Conservation (phyloP, 2,888 invertebrate genomes). For the Coelinius sp. region DNA sequence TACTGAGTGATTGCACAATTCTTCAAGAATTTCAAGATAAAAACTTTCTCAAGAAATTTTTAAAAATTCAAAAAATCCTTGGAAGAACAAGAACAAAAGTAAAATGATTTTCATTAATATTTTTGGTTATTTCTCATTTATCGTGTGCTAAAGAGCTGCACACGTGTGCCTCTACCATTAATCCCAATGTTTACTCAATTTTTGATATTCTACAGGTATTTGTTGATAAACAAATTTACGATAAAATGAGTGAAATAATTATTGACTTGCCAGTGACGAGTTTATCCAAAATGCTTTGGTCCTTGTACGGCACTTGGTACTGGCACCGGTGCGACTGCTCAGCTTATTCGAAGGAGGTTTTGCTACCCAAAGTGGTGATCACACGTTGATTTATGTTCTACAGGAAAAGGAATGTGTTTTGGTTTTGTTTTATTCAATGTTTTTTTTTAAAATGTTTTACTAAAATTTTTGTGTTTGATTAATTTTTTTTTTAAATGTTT, state of each 20-base stretch:
- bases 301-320: conserved; percentile 37
- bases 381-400: not conserved
- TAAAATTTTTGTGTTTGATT: not conserved
- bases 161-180: too few relatives aligned
- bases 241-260: conserved; percentile 12
- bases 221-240: not conserved
- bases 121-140: too few relatives aligned
- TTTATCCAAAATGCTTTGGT: conserved; percentile 41
- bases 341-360: conserved; percentile 6
- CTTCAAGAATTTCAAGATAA: not conserved
- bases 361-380: conserved; percentile 3
- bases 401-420: not conserved
- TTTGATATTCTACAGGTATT: not conserved
- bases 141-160: too few relatives aligned
- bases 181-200: too few relatives aligned
- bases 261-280: conserved; percentile 54
- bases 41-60: too few relatives aligned
- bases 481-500: not conserved
- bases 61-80: too few relatives aligned
- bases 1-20: not conserved
- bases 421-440: not conserved
- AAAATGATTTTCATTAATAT: too few relatives aligned
- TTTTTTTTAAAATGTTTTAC: not conserved
- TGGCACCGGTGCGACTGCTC: conserved; percentile 16
- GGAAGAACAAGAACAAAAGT: too few relatives aligned